These are phyloP conservation scores for Seira musarum DNA, from an alignment of 2,888 invertebrate genomes.

Conservation along the genomic window DNA sequence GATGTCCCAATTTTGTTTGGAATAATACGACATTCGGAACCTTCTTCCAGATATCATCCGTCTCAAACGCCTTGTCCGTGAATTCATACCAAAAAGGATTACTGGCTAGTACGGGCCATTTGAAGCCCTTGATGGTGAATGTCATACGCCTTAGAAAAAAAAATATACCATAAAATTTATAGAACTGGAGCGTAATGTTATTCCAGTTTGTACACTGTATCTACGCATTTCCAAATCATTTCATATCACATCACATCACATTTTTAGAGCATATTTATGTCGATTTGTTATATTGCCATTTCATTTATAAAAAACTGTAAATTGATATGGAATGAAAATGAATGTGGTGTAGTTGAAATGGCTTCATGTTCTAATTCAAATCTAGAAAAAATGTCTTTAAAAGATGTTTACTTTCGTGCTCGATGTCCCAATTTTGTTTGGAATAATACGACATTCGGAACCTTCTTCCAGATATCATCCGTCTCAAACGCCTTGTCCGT, in stretches of 20 bases:
- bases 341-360: neutral
- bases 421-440: slow-evolving; percentile 59
- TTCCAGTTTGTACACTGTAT: too few relatives aligned
- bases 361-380: too few relatives aligned
- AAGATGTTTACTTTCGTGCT: slow-evolving; percentile 36
- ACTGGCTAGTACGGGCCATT: slow-evolving; percentile 62
- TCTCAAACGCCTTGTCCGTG: slow-evolving; percentile 58
- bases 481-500: slow-evolving; percentile 60
- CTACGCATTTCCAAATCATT: too few relatives aligned
- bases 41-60: slow-evolving; percentile 68
- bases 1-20: slow-evolving; percentile 58
- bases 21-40: slow-evolving; percentile 67
- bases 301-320: too few relatives aligned
- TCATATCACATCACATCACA: too few relatives aligned
- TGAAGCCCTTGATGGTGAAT: slow-evolving; percentile 62
- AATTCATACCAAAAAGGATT: slow-evolving; percentile 66
- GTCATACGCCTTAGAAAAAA: slow-evolving; percentile 56
- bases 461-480: slow-evolving; percentile 68
- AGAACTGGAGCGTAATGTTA: too few relatives aligned
- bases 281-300: too few relatives aligned
- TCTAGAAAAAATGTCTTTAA: too few relatives aligned
- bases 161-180: too few relatives aligned
- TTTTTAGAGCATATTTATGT: too few relatives aligned
- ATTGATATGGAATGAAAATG: neutral
- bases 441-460: slow-evolving; percentile 67